A percentile compares a stretch with the other conserved stretches of the same genome.
These are phyloP conservation scores for Drosophila prostipennis DNA, from an alignment of 2,888 invertebrate genomes.

Conservation along the genomic window DNA sequence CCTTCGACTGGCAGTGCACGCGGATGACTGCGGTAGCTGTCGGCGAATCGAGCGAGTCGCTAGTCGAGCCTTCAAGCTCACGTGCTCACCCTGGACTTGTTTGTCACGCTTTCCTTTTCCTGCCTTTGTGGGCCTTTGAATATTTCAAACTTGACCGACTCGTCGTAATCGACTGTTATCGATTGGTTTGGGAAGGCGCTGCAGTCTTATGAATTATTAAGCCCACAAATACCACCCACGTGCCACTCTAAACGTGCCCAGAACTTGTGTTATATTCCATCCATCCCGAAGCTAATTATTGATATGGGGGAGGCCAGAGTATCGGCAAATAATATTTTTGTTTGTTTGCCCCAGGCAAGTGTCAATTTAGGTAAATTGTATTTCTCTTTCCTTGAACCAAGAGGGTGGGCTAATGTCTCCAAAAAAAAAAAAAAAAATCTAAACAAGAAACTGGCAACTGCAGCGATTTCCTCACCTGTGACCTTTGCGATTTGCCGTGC, in stretches of 20 bases:
- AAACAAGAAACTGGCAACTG: conserved; percentile 46
- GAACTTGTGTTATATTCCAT: conserved; percentile 1
- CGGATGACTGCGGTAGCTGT: conserved; percentile 46
- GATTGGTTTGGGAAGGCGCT: conserved; percentile 59
- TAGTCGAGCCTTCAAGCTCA: conserved; percentile 40
- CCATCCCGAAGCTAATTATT: conserved; percentile 52
- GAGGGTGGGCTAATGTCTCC: conserved; percentile 46
- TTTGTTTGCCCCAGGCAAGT: conserved; percentile 42
- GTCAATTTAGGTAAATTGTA: conserved; percentile 65
- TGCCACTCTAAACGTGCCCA: conserved; percentile 32
- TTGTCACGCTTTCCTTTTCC: conserved; percentile 47
- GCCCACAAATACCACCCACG: conserved; percentile 27
- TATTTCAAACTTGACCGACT: conserved; percentile 73
- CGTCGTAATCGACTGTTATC: conserved; percentile 69
- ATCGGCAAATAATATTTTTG: conserved; percentile 20
- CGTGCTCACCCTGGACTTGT: conserved; percentile 57
- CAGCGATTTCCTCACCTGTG: conserved; percentile 85
- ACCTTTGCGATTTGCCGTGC: conserved; percentile 87
- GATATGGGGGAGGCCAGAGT: too few relatives aligned
- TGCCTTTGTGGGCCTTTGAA: conserved; percentile 35
- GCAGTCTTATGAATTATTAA: conserved; percentile 68
- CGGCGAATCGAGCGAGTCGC: conserved; percentile 27
- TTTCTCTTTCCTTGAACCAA: neutral
- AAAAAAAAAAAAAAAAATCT: conserved; percentile 1
- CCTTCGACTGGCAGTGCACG: conserved; percentile 42